phyloP scores from a whole-genome alignment of 2,888 invertebrate species.

The Acrocera orbiculus region DNA sequence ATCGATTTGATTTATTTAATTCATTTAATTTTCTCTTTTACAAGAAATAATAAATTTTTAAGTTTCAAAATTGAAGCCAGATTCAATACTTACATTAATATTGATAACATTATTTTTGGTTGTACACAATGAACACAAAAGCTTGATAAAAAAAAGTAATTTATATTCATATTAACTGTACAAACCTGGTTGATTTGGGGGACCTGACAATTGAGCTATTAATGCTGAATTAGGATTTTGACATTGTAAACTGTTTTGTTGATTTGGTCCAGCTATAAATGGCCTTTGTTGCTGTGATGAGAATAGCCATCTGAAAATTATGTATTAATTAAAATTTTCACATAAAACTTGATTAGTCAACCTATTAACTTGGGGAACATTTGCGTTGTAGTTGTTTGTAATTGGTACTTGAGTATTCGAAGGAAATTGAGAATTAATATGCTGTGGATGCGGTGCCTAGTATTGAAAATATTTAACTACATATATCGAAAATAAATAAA shows the following conservation, averaged over 20 bases:
- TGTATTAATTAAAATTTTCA: background rate
- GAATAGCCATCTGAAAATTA: constrained; percentile 3
- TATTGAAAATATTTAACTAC: background rate
- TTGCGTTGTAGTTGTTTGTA: constrained; percentile 23
- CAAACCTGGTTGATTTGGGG: constrained; percentile 29
- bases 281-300: constrained; percentile 12
- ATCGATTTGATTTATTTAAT: constrained; percentile 9
- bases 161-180: no score
- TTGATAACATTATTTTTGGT: constrained; percentile 4
- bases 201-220: constrained; percentile 45
- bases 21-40: no score
- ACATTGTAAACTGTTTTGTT: constrained; percentile 8
- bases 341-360: background rate
- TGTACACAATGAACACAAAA: background rate
- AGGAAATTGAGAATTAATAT: constrained; percentile 22
- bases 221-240: constrained; percentile 36
- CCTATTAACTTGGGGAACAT: constrained; percentile 19
- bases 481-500: background rate
- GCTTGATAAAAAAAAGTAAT: background rate
- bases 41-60: no score
- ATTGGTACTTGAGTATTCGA: constrained; percentile 25
- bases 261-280: constrained; percentile 11
- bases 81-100: background rate
- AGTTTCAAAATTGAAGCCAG: no score
- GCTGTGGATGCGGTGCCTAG: constrained; percentile 18